Conservation (phyloP, 2,888 invertebrate species). For the Drosophila austrosaltans region DNA sequence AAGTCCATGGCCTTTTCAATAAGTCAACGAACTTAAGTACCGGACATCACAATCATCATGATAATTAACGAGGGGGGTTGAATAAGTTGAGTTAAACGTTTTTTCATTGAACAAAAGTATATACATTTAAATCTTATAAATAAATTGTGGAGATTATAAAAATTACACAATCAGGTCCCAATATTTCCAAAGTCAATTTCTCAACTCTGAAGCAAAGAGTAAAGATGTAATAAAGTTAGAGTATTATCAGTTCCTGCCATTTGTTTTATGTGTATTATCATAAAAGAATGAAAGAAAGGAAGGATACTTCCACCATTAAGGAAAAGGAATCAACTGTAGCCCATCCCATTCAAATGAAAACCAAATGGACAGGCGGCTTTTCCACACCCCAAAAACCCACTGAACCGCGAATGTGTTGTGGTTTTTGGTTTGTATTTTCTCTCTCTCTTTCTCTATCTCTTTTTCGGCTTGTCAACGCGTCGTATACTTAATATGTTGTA, state of each 20-base stretch:
- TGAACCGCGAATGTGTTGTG: constrained; percentile 59
- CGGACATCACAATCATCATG: neutral
- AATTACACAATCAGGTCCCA: too few species aligned
- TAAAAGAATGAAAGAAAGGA: too few species aligned
- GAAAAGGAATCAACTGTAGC: neutral
- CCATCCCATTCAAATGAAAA: constrained; percentile 30
- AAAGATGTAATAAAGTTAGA: too few species aligned
- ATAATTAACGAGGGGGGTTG: neutral
- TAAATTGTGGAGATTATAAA: too few species aligned
- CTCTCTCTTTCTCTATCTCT: too few species aligned
- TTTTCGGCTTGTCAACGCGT: constrained; percentile 58
- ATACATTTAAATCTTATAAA: too few species aligned
- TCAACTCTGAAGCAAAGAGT: too few species aligned
- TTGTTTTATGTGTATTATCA: too few species aligned
- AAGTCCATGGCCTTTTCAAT: constrained; percentile 57
- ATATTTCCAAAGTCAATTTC: too few species aligned
- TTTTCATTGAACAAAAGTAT: too few species aligned
- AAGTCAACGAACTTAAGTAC: constrained; percentile 65
- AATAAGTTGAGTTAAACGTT: neutral
- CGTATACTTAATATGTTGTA: constrained; percentile 71
- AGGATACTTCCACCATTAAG: too few species aligned
- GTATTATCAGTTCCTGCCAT: too few species aligned
- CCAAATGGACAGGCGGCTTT: neutral
- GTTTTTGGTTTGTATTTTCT: neutral
- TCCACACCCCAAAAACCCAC: constrained; percentile 61